Conservation (phyloP, 1,140 invertebrate genomes). For the Gryon sp. region DNA sequence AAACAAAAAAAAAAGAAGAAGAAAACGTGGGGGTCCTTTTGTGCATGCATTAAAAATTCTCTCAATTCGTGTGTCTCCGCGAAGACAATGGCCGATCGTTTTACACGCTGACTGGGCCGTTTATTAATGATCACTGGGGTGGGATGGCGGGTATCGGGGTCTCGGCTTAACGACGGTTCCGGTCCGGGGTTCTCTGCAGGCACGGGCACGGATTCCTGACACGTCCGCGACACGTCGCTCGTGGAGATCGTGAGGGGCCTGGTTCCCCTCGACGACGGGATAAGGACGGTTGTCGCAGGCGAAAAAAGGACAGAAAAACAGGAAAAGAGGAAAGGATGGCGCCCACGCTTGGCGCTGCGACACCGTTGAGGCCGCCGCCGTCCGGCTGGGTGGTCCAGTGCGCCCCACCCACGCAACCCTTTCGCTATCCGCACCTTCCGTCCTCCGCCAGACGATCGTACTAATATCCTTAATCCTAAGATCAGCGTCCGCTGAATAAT, state of each 20-base stretch:
- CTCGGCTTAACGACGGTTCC: constrained; percentile 65
- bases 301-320: constrained; percentile 65
- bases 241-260: constrained; percentile 52
- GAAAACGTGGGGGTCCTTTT: not conserved
- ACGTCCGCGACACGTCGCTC: constrained; percentile 54
- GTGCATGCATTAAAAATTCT: constrained; percentile 20
- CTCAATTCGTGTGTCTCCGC: constrained; percentile 70
- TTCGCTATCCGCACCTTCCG: constrained; percentile 68
- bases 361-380: constrained; percentile 76
- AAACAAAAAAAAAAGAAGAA: not conserved
- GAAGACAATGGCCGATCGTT: constrained; percentile 72
- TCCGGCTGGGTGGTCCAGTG: constrained; percentile 78
- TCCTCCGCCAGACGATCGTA: constrained; percentile 52
- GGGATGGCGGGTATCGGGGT: constrained; percentile 50
- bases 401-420: constrained; percentile 74
- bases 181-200: constrained; percentile 34
- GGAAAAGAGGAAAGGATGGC: constrained; percentile 75
- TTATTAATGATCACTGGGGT: constrained; percentile 73
- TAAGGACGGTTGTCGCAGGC: constrained; percentile 47
- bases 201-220: constrained; percentile 48
- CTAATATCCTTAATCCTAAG: constrained; percentile 67
- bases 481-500: constrained; percentile 66
- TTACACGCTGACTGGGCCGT: constrained; percentile 67
- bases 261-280: constrained; percentile 46
- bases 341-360: constrained; percentile 78